Conservation (phyloP, 2,113 vertebrate genomes). For the Todiramphus saurophagus region DNA sequence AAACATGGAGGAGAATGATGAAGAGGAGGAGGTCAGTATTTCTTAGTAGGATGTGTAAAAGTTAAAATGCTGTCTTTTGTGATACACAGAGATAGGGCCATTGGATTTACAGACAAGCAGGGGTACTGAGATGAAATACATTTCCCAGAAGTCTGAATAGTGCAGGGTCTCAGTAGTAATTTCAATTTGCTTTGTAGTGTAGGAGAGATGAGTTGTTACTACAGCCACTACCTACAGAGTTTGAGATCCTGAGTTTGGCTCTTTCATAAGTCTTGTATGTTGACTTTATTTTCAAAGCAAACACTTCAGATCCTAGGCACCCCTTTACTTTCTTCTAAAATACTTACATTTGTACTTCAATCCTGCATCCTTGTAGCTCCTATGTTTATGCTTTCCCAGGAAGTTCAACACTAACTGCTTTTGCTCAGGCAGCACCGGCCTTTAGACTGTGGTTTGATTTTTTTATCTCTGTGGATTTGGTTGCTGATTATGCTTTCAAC, state of each 20-base stretch:
- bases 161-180: background rate
- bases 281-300: background rate
- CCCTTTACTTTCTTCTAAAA: background rate
- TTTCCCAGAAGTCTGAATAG: background rate
- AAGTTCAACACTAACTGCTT: background rate
- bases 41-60: background rate
- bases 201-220: background rate
- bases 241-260: background rate
- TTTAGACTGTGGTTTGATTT: background rate
- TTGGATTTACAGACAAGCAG: background rate
- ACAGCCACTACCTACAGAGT: background rate
- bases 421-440: background rate
- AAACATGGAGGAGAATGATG: constrained; percentile 74
- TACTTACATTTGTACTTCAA: background rate
- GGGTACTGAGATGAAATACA: background rate
- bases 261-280: background rate
- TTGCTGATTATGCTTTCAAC: background rate
- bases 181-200: background rate
- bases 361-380: background rate
- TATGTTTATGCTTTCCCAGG: background rate
- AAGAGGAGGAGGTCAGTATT: constrained; percentile 76
- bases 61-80: background rate
- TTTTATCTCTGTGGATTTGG: background rate
- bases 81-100: background rate
- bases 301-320: background rate